These are phyloP conservation scores for Alouatta palliata DNA, from an alignment of 2,113 vertebrate genomes.

Conservation along the genomic window DNA sequence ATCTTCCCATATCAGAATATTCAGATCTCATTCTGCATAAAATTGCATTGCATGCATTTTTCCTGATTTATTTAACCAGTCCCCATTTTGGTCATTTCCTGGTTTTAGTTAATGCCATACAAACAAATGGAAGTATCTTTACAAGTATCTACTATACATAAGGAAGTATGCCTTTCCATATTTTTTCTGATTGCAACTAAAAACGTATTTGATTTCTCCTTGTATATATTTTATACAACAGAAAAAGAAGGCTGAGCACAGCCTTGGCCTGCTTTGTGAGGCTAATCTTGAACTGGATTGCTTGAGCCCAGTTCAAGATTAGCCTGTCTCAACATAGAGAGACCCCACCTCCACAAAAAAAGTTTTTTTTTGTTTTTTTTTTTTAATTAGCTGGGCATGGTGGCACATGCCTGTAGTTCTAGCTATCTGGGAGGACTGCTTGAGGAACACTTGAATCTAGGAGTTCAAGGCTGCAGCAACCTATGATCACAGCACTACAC, in stretches of 20 bases:
- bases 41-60: not conserved
- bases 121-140: not conserved
- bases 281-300: too few species aligned
- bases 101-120: not conserved
- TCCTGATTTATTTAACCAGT: not conserved
- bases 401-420: too few species aligned
- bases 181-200: not conserved
- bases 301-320: too few species aligned
- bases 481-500: too few species aligned
- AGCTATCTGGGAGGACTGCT: too few species aligned
- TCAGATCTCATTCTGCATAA: not conserved
- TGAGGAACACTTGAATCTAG: too few species aligned
- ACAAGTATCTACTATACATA: not conserved
- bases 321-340: too few species aligned
- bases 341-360: too few species aligned
- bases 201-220: conserved; percentile 8
- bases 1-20: not conserved
- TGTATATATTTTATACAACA: not conserved
- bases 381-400: too few species aligned
- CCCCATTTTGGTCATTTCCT: not conserved
- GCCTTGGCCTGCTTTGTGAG: too few species aligned
- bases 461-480: too few species aligned
- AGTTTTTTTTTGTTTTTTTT: too few species aligned
- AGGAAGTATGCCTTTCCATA: not conserved
- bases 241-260: not conserved